phyloP scores from a whole-genome alignment of 2,888 invertebrate species.

The Terebella lapidaria region DNA sequence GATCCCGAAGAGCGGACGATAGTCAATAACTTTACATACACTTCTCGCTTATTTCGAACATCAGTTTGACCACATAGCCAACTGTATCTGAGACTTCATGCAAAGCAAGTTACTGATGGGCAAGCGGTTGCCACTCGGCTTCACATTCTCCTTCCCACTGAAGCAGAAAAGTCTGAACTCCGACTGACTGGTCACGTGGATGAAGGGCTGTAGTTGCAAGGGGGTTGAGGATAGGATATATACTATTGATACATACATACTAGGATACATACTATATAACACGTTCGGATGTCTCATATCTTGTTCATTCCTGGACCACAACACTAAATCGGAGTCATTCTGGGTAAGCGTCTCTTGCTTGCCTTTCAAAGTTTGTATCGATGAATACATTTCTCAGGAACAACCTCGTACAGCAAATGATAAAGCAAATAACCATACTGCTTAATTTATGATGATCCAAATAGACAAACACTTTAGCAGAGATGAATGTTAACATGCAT shows the following conservation, averaged over 20 bases:
- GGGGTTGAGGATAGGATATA: constrained; percentile 84
- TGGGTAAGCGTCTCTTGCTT: no score
- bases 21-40: no score
- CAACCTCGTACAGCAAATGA: no score
- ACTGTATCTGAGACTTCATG: constrained; percentile 85
- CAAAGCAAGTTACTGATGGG: constrained; percentile 66
- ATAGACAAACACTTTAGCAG: no score
- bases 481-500: no score
- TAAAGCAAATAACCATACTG: no score
- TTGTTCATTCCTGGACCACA: constrained; percentile 92
- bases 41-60: no score
- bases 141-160: constrained; percentile 95
- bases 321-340: constrained; percentile 90
- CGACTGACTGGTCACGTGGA: constrained; percentile 85
- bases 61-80: constrained; percentile 92
- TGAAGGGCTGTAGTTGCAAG: constrained; percentile 91
- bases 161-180: constrained; percentile 76
- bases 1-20: no score
- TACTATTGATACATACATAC: no score
- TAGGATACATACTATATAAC: constrained; percentile 94
- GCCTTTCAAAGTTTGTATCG: no score
- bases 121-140: constrained; percentile 80
- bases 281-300: constrained; percentile 97
- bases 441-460: no score
- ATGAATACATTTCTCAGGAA: no score